A percentile compares a stretch with the other conserved stretches of the same genome.
These are phyloP conservation scores for Archaeoteleia sp. DNA, from an alignment of 2,888 invertebrate genomes.

Conservation along the genomic window DNA sequence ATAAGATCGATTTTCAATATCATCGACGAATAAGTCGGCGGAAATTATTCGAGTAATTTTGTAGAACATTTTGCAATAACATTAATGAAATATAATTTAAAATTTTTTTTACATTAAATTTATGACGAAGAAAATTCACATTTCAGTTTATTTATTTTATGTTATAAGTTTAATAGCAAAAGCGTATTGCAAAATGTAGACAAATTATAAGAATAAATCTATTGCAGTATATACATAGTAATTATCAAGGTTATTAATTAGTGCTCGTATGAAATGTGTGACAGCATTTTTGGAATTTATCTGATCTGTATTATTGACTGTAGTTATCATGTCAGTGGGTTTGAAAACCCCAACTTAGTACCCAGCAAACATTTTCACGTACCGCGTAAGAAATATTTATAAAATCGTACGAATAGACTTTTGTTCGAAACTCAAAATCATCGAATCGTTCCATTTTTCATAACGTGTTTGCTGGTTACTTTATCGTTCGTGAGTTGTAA, in stretches of 20 bases:
- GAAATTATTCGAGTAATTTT: too few species aligned
- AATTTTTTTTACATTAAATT: too few species aligned
- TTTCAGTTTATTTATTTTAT: too few species aligned
- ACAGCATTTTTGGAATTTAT: conserved; percentile 8
- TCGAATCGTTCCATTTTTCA: conserved; percentile 44
- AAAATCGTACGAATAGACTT: background rate
- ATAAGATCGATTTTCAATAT: background rate
- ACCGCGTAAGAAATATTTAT: too few species aligned
- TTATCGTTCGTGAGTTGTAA: conserved; percentile 43
- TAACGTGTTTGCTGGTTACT: conserved; percentile 49
- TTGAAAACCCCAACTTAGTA: background rate
- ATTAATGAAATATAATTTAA: too few species aligned
- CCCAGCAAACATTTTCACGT: conserved; percentile 4
- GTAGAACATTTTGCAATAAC: too few species aligned
- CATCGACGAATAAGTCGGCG: background rate
- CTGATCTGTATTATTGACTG: conserved; percentile 8
- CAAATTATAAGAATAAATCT: too few species aligned
- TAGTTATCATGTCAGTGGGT: conserved; percentile 27
- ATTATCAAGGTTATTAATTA: background rate
- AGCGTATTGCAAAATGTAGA: background rate
- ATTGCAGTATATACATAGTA: conserved; percentile 3
- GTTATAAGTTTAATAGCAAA: too few species aligned
- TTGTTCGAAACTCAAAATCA: too few species aligned
- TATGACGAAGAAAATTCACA: too few species aligned
- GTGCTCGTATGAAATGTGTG: conserved; percentile 2